Evolutionary conservation across 2,797 vertebrate species (phyloP), one percentile per base, ranked within the genome.

Genomic region (Glyptemys insculpta): DNA sequence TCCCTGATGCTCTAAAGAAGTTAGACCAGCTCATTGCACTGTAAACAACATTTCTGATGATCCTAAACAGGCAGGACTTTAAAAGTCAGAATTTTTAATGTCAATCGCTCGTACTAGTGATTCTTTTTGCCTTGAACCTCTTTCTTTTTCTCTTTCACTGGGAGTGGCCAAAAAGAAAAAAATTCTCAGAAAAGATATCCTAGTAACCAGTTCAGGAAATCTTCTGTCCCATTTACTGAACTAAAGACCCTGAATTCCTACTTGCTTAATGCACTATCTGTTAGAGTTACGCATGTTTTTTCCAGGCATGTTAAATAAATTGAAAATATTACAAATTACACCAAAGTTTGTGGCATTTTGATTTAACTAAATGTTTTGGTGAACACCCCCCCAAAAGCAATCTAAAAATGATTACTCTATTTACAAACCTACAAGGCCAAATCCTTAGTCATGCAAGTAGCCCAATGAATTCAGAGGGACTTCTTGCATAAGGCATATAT

Each of bases 81-180:
- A 89, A 86, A 82, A 84, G 25, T 2, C 34, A 90, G 31, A 49
- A 82, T 72, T 84, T 87, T 96, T 74, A 21, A 68, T 21, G 19
- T 37, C 89, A 94, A 92, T 91, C 4, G 34, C 90, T 90, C 86
- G 19, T 21, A 34, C 15, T 34, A 74, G 49, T 83, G 23, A 80
- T 49, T 52, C 27, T 80, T 23, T 54, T 41, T 82, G 11, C 25
- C 41, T 16, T n/a, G 86, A 23, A 11, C 23, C 14, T 57, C 16
- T 72, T 88, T 47, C 8, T 86, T 88, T 94, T 91, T 93, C 68
- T 94, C 79, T 95, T 87, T 94, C 78, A 19, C 84, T 47, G 57
- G 68, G 21, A 76, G 1, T 72, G 25, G 59, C 18, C 79, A 91
- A 93, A 81, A 3, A 6, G 47, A 82, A 21, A 85, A 95, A 54